Evolutionary conservation across 2,888 invertebrate genomes (phyloP), one percentile per base, ranked within the genome.

Genomic region (Lissonota sp.): DNA sequence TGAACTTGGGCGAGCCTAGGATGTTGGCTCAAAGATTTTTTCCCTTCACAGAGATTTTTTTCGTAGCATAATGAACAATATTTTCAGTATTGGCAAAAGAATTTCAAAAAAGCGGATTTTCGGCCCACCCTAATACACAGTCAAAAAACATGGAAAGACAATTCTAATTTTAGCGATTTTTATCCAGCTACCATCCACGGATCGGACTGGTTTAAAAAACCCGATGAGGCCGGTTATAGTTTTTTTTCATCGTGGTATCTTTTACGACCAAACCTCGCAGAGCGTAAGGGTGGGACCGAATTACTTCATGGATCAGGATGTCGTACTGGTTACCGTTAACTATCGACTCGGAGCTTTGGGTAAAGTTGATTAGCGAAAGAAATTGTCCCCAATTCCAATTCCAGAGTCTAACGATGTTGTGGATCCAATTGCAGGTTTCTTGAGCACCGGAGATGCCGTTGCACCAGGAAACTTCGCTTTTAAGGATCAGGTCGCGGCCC

Each of bases 301-400:
- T 83, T 95, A 95, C 86, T 93, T 95, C 5, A 93, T 96, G 86
- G 95, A 96, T 89, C 93, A 94, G 55, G 95, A 95, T 79, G 90
- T 96, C 39, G 95, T 96, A 0, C 90, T 96, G 55, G 95, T 96
- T 5, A 94, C 95, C 0, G 93, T 95, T 46, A 96, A 96, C 89
- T 96, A 95, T 88, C 93, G 96, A 5, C 91, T 96, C 4, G 95
- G 93, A 6, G 90, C 94, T 0, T 91, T 95, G 63, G 94, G 94
- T 90, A 86, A 84, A n/a, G 57, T 7, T 6, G 7, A 12, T 75
- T 10, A 37, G 57, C 7, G 7, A 5, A 51, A 42, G 58, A 6
- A 44, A 6, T 66, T 10, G 26, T 26, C 26, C 26, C 26, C 26
- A 26, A 3, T 26, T 26, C 26, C 26, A 26, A 26, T 26, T 26